Percentiles rank a stretch among this genome's conserved stretches.
Conservation (phyloP, 2,113 vertebrate genomes). For the Rhinolophus sinicus region DNA sequence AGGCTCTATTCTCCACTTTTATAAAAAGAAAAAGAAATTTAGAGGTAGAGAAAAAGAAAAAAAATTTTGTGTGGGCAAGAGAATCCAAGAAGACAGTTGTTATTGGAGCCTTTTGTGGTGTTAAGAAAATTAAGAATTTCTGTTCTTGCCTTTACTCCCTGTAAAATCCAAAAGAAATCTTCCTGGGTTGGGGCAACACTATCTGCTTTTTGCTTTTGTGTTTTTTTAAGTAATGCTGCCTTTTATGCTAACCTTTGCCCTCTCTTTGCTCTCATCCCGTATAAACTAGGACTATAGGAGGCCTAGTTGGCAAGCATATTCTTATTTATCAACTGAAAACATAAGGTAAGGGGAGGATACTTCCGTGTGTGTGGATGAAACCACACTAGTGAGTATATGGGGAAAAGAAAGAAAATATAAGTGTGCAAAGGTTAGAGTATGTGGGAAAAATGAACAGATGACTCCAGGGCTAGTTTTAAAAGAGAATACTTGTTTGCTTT, state of each 20-base stretch:
- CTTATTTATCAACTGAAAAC: not conserved
- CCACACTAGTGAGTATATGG: not conserved
- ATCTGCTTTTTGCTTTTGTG: not conserved
- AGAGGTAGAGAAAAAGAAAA: not conserved
- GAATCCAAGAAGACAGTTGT: slow-evolving; percentile 50
- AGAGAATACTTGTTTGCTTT: not conserved
- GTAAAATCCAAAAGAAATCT: not conserved
- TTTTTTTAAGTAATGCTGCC: not conserved
- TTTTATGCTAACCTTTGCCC: not conserved
- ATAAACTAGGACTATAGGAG: not conserved
- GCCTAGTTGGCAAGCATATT: not conserved
- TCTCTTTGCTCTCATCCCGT: not conserved
- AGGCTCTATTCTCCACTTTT: slow-evolving; percentile 61
- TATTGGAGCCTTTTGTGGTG: slow-evolving; percentile 2
- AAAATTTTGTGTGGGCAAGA: slow-evolving; percentile 37
- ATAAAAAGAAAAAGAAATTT: slow-evolving; percentile 53
- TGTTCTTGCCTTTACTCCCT: not conserved
- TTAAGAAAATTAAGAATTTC: slow-evolving; percentile 44
- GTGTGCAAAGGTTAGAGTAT: not conserved
- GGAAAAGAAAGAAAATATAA: not conserved
- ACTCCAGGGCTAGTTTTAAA: not conserved
- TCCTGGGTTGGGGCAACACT: not conserved
- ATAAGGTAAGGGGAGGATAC: not conserved
- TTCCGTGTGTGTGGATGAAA: not conserved
- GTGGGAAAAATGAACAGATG: not conserved